Evolutionary conservation across 2,888 invertebrate genomes (phyloP).

Genomic region (Keiferia lycopersicella): DNA sequence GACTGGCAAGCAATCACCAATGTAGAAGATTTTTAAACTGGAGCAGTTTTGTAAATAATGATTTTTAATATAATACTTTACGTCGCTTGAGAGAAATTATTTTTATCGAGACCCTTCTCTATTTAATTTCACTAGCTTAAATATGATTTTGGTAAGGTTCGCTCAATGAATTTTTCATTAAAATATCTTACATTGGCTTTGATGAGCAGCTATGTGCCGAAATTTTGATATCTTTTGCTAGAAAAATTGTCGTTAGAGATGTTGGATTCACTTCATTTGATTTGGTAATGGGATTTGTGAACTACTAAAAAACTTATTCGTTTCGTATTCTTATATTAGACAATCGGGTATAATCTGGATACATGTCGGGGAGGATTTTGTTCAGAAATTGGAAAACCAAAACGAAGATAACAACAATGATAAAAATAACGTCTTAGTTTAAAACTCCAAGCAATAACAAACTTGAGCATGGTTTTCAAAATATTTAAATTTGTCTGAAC

Average conservation of each 20-base stretch:
- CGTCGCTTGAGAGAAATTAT: constrained; percentile 16
- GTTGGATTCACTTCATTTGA: constrained; percentile 24
- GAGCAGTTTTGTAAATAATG: not conserved
- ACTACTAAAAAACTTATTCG: not conserved
- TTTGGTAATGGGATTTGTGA: not conserved
- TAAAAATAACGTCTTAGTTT: not conserved
- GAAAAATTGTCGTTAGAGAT: constrained; percentile 30
- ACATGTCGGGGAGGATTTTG: no score
- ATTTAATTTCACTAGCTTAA: not conserved
- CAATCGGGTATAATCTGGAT: no score
- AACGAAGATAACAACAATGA: no score
- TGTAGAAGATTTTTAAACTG: not conserved
- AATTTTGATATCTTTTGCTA: constrained; percentile 35
- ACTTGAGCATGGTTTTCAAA: not conserved
- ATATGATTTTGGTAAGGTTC: not conserved
- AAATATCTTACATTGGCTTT: constrained; percentile 22
- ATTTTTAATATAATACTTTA: not conserved
- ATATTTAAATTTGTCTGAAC: not conserved
- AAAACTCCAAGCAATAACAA: not conserved
- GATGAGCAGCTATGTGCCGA: constrained; percentile 31
- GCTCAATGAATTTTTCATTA: constrained; percentile 12
- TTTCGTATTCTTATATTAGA: no score
- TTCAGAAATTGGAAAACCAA: no score
- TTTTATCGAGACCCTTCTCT: not conserved
- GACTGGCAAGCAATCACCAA: not conserved